Conservation (phyloP, 2,797 vertebrate genomes). For the Anguilla obscura region DNA sequence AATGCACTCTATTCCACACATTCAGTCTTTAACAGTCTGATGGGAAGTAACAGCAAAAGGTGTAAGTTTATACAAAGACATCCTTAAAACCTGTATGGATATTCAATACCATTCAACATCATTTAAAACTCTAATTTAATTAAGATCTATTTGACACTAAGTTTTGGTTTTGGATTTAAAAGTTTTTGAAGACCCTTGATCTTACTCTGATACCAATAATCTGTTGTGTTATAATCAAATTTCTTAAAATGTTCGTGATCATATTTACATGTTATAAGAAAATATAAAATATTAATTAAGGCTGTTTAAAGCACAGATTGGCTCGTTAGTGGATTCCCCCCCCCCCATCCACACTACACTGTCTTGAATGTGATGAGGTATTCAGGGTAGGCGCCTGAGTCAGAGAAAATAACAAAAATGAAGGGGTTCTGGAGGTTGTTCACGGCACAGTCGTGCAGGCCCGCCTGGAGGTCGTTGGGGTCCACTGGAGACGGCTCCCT, state of each 20-base stretch:
- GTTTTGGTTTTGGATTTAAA: background rate
- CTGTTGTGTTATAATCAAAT: background rate
- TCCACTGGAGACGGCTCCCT: conserved; percentile 55
- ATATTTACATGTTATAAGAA: background rate
- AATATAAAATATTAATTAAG: background rate
- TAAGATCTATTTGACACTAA: background rate
- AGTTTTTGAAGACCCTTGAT: background rate
- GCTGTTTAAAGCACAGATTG: background rate
- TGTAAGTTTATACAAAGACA: background rate
- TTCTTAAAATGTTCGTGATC: background rate
- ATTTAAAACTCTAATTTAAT: background rate
- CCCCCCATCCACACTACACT: conserved; percentile 22
- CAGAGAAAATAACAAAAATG: conserved; percentile 62
- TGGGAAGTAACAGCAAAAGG: background rate
- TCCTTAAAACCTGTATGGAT: background rate
- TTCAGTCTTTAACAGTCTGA: too few species aligned
- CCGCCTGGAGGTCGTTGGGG: conserved; percentile 36
- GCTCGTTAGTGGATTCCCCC: background rate
- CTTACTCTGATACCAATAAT: background rate
- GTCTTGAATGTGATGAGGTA: conserved; percentile 59
- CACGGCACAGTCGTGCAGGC: conserved; percentile 61
- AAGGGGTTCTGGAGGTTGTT: conserved; percentile 44
- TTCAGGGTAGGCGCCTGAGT: conserved; percentile 61
- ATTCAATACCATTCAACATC: background rate
- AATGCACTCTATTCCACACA: too few species aligned